Percentiles rank a stretch among this genome's conserved stretches.
These are phyloP conservation scores for Sebastiscus albofasciatus DNA, from an alignment of 2,797 vertebrate genomes.

Conservation along the genomic window DNA sequence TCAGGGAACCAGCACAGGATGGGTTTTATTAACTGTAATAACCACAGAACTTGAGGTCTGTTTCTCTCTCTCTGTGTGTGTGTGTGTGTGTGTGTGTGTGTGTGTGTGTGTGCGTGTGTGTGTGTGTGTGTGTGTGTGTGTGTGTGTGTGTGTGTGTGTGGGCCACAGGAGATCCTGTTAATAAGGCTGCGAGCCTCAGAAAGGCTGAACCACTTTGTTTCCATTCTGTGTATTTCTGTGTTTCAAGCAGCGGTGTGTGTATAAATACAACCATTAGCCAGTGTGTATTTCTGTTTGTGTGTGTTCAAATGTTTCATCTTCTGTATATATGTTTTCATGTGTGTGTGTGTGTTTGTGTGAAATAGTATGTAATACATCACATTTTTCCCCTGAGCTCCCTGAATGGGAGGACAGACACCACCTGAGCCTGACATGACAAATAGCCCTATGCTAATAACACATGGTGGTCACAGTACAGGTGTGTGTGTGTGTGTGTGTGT, in stretches of 20 bases:
- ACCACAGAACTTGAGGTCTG: conserved; percentile 42
- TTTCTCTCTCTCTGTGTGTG: conserved; percentile 25
- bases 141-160: background rate
- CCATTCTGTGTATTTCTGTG: conserved; percentile 9
- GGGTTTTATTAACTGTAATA: conserved; percentile 70
- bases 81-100: conserved; percentile 5
- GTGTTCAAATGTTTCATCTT: background rate
- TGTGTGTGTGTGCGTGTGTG: too few relatives aligned
- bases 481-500: background rate
- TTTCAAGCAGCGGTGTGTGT: background rate
- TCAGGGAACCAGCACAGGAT: conserved; percentile 48
- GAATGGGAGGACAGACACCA: conserved; percentile 45
- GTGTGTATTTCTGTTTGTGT: background rate
- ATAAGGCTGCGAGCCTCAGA: conserved; percentile 48
- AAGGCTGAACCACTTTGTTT: conserved; percentile 47
- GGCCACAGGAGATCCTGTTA: conserved; percentile 46
- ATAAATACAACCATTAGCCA: background rate
- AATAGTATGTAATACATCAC: conserved; percentile 14
- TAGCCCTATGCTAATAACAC: conserved; percentile 52
- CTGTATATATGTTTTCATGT: background rate
- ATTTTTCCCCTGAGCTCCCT: conserved; percentile 22
- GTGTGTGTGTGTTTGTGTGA: background rate
- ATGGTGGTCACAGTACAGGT: conserved; percentile 2
- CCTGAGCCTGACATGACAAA: conserved; percentile 64
- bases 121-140: conserved; percentile 7